phyloP scores from a whole-genome alignment of 2,888 invertebrate genomes.

The Meandrusa payeni region DNA sequence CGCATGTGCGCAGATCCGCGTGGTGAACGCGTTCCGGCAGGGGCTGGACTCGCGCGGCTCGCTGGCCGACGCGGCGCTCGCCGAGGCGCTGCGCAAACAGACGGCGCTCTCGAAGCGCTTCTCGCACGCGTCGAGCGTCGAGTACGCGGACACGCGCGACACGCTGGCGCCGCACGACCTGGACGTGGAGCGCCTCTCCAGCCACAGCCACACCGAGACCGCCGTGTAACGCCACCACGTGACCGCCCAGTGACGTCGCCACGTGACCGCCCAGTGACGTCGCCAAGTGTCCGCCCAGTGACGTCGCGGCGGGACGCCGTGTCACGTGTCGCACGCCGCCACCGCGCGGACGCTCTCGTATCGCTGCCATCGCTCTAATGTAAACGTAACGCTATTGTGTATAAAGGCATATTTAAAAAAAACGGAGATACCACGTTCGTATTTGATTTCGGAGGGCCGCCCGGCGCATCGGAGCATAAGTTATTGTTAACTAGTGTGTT shows the following conservation, averaged over 20 bases:
- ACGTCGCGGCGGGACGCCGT: constrained; percentile 28
- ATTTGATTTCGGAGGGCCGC: constrained; percentile 32
- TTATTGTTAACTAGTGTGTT: constrained; percentile 81
- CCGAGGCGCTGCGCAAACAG: constrained; percentile 96
- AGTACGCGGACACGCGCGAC: constrained; percentile 94
- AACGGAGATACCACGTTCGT: constrained; percentile 26
- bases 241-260: constrained; percentile 1
- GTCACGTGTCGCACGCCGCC: constrained; percentile 34
- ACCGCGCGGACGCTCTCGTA: constrained; percentile 34
- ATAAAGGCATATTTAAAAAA: constrained; percentile 64
- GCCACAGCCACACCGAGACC: constrained; percentile 96
- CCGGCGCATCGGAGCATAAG: constrained; percentile 58
- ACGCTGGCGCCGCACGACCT: constrained; percentile 94
- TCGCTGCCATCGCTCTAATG: constrained; percentile 61
- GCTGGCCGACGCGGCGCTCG: constrained; percentile 94
- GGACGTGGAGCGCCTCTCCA: constrained; percentile 95
- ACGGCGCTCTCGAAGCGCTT: constrained; percentile 94
- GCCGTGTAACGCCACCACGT: constrained; percentile 85
- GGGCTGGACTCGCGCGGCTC: constrained; percentile 98
- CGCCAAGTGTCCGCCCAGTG: constrained; percentile 34
- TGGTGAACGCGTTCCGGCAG: constrained; percentile 99
- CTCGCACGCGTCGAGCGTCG: constrained; percentile 93
- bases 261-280: constrained; percentile 24
- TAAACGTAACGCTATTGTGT: constrained; percentile 56
- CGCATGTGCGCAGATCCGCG: constrained; percentile 94